phyloP scores from a whole-genome alignment of 2,797 vertebrate genomes.

The Pyrocephalus nanus region DNA sequence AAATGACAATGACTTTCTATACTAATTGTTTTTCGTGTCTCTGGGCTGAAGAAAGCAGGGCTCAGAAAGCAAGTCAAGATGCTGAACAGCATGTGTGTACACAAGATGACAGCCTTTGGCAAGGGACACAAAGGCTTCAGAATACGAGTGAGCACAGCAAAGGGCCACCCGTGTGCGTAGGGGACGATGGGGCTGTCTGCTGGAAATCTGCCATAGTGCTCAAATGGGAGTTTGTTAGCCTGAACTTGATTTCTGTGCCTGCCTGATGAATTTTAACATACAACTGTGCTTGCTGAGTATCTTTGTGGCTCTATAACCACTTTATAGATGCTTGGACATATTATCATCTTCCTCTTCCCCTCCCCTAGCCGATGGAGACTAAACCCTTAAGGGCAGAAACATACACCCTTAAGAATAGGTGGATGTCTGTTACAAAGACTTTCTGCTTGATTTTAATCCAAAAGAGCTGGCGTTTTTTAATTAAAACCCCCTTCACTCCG shows the following conservation, averaged over 20 bases:
- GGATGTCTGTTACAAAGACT: background rate
- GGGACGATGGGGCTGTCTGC: background rate
- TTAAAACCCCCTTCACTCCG: background rate
- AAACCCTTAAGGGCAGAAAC: background rate
- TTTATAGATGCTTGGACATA: accelerated
- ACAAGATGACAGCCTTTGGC: constrained; percentile 36
- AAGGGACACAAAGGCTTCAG: constrained; percentile 12
- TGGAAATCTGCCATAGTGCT: background rate
- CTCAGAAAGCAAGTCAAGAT: background rate
- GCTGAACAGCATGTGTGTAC: background rate
- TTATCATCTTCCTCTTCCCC: background rate
- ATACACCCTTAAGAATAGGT: background rate
- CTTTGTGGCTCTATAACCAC: background rate
- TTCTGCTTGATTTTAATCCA: constrained; percentile 1
- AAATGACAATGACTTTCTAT: background rate
- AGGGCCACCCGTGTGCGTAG: background rate
- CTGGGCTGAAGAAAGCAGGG: background rate
- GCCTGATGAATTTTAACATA: background rate
- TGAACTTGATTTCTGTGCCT: background rate
- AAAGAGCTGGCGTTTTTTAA: constrained; percentile 6
- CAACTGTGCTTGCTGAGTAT: background rate
- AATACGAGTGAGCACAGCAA: accelerated
- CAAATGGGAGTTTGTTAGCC: background rate
- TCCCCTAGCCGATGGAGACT: accelerated
- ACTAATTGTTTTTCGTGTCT: background rate